Conservation (phyloP, 2,797 vertebrate species). For the Crax fasciolata region DNA sequence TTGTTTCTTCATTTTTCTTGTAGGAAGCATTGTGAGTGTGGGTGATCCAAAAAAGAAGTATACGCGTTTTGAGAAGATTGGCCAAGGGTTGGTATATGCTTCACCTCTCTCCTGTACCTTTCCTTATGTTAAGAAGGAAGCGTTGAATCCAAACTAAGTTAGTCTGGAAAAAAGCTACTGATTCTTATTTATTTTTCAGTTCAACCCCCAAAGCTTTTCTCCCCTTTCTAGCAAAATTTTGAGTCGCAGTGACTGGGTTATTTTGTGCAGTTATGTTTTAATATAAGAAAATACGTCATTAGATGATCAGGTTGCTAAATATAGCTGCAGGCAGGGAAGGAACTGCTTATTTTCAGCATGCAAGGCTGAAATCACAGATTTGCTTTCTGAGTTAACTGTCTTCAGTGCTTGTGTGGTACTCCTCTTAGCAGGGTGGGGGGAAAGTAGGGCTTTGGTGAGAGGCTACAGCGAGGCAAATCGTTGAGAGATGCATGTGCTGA, state of each 20-base stretch:
- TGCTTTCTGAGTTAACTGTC: slow-evolving; percentile 17
- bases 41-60: slow-evolving; percentile 94
- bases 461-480: neutral
- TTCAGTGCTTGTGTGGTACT: neutral
- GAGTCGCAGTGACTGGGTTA: neutral
- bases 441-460: neutral
- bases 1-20: neutral
- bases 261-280: slow-evolving; percentile 27
- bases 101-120: neutral
- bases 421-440: neutral
- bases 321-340: neutral
- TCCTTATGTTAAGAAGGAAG: neutral
- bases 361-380: slow-evolving; percentile 27
- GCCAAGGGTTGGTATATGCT: slow-evolving; percentile 87
- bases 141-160: neutral
- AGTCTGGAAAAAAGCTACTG: neutral
- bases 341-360: slow-evolving; percentile 38
- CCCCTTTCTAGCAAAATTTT: neutral
- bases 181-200: neutral
- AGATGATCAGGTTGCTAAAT: slow-evolving; percentile 57
- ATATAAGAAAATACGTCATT: slow-evolving; percentile 31
- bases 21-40: slow-evolving; percentile 92
- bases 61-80: slow-evolving; percentile 92
- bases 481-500: neutral
- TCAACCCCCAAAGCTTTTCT: neutral